Base-by-base conservation (phyloP, 1,140 invertebrate genomes). In the Drosophila azteca region DNA sequence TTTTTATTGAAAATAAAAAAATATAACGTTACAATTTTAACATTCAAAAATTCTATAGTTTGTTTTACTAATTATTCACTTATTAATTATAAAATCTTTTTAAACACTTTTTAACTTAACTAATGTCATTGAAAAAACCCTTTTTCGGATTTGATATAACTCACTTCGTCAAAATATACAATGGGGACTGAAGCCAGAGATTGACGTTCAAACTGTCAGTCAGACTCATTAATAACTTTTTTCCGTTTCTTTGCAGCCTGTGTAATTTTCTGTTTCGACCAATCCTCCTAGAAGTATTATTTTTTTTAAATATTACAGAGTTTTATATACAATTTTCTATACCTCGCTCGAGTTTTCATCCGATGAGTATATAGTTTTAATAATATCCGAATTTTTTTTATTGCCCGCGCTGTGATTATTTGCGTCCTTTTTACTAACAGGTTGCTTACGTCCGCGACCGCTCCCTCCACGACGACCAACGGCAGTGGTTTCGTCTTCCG, bases 401-500 rank as follows among this genome's bases (percentile, higher is more conserved):
- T 64, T 91, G 20, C 74, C 79, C n/a, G 76, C 50, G 70, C 45
- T 90, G 58, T 90, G 79, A 54, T 77, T 92, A 70, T 77, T 91
- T 52, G 77, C 58, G 46, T 92, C 91, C 50, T 91, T 92, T 84
- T 92, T 92, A 49, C 59, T 69, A 45, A 77, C 70, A 43, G 90
- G 79, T 31, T 90, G 90, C 41, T 92, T 91, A 31, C 91, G 77
- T 11, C 91, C 91, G 22, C 91, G 83, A 6, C 89, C 90, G 60
- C 90, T 92, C 7, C 80, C 79, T 8, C 91, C 91, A 11, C 91
- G 78, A 7, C 91, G 69, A 1, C 91, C 90, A 41, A 92, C 91
- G 3, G 82, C 87, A 24, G 89, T 90, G 5, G 87, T 92, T 45
- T 98, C 97, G 66, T 97, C 97, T 71, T 97, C 95, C 91, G 98